These are phyloP conservation scores for Drosophila kanekoi DNA, from an alignment of 2,888 invertebrate species.

Conservation along the genomic window DNA sequence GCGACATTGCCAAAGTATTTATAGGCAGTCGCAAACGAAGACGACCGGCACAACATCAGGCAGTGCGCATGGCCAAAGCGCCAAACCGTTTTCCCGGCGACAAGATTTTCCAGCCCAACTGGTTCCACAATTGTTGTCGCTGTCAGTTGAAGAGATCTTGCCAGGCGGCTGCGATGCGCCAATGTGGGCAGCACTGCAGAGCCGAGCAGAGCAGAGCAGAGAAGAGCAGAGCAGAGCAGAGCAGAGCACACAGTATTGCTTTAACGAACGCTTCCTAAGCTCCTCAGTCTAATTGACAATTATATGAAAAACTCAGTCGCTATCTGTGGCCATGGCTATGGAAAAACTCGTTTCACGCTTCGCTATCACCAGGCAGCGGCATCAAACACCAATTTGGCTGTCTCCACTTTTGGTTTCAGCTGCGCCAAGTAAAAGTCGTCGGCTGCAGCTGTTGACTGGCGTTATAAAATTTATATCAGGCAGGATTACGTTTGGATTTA, in stretches of 20 bases:
- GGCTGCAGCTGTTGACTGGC: slow-evolving; percentile 62
- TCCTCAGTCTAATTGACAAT: slow-evolving; percentile 68
- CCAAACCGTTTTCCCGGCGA: slow-evolving; percentile 70
- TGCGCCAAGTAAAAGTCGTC: slow-evolving; percentile 70
- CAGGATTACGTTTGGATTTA: slow-evolving; percentile 64
- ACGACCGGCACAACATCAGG: slow-evolving; percentile 47
- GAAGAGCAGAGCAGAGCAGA: background rate
- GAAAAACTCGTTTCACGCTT: slow-evolving; percentile 59
- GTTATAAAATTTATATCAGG: slow-evolving; percentile 70
- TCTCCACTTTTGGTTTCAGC: slow-evolving; percentile 74
- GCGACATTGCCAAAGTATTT: slow-evolving; percentile 80
- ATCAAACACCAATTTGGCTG: slow-evolving; percentile 41
- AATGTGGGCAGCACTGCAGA: slow-evolving; percentile 27
- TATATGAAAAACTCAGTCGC: slow-evolving; percentile 46
- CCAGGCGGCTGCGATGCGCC: slow-evolving; percentile 41
- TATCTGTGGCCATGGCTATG: slow-evolving; percentile 22
- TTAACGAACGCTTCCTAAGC: slow-evolving; percentile 64
- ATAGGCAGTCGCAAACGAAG: slow-evolving; percentile 66
- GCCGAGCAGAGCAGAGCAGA: slow-evolving; percentile 6
- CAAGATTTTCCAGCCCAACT: slow-evolving; percentile 77
- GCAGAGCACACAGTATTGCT: slow-evolving; percentile 11
- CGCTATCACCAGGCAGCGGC: slow-evolving; percentile 37
- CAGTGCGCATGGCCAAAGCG: slow-evolving; percentile 10
- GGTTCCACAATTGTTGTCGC: slow-evolving; percentile 61
- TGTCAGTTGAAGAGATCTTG: slow-evolving; percentile 31